Evolutionary conservation across 2,113 vertebrate genomes (phyloP).

Genomic region (Peromyscus leucopus): DNA sequence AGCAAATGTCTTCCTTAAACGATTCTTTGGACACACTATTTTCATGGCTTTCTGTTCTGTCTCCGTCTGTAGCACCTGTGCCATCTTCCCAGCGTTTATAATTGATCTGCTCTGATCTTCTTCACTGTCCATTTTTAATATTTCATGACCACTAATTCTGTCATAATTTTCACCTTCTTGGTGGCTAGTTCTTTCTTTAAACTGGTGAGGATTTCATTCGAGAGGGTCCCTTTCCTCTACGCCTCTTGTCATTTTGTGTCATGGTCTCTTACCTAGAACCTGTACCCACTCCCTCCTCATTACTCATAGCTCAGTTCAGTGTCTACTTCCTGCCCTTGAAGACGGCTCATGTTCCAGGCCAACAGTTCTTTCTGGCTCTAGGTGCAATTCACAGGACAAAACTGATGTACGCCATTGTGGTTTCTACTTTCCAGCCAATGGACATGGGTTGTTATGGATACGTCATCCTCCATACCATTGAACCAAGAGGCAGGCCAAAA

Average conservation of each 20-base stretch:
- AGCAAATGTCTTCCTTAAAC: not conserved
- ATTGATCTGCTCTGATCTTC: not conserved
- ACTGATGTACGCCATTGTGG: not conserved
- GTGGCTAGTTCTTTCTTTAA: not conserved
- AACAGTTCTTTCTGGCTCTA: not conserved
- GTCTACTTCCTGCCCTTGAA: not conserved
- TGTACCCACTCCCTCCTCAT: not conserved
- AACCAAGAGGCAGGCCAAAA: not conserved
- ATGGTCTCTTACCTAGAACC: not conserved
- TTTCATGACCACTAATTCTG: not conserved
- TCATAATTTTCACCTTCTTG: not conserved
- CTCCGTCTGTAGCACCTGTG: not conserved
- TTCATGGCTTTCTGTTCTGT: not conserved
- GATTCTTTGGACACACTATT: not conserved
- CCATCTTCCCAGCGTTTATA: not conserved
- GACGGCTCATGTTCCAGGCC: not conserved
- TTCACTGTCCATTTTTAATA: not conserved
- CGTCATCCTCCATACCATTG: not conserved
- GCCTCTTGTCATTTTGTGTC: not conserved
- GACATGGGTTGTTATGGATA: not conserved
- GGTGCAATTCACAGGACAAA: not conserved
- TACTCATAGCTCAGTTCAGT: not conserved
- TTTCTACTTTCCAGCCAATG: not conserved
- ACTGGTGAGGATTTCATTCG: not conserved
- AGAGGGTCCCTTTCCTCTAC: not conserved